These are phyloP conservation scores for Marisa cornuarietis DNA, from an alignment of 1,140 invertebrate species.

Conservation along the genomic window DNA sequence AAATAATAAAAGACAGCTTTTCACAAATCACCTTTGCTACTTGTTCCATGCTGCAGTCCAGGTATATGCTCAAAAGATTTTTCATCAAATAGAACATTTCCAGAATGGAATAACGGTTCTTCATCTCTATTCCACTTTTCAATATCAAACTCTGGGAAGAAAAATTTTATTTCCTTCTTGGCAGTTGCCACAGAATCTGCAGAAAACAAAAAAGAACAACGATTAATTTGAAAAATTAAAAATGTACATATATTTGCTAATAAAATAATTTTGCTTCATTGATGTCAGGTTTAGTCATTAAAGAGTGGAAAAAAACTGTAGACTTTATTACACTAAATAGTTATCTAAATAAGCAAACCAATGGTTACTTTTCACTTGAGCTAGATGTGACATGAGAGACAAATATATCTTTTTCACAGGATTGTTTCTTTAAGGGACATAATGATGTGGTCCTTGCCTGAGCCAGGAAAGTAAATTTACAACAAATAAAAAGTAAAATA, in stretches of 20 bases:
- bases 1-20: no score
- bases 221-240: no score
- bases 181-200: slow-evolving; percentile 82
- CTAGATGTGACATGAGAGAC: no score
- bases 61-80: slow-evolving; percentile 27
- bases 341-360: no score
- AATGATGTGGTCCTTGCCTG: no score
- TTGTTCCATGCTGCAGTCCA: background rate
- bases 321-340: background rate
- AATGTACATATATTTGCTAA: no score
- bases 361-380: no score
- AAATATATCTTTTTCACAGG: no score
- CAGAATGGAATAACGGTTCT: slow-evolving; percentile 56
- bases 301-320: slow-evolving; percentile 19
- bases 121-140: slow-evolving; percentile 71
- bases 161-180: slow-evolving; percentile 79
- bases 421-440: no score
- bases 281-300: background rate
- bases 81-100: slow-evolving; percentile 36
- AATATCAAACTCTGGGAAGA: slow-evolving; percentile 82
- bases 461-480: no score
- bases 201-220: slow-evolving; percentile 58
- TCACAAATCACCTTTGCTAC: background rate
- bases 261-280: no score
- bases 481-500: background rate